phyloP scores from a whole-genome alignment of 1,140 invertebrate genomes.

The Zaprionus inermis region DNA sequence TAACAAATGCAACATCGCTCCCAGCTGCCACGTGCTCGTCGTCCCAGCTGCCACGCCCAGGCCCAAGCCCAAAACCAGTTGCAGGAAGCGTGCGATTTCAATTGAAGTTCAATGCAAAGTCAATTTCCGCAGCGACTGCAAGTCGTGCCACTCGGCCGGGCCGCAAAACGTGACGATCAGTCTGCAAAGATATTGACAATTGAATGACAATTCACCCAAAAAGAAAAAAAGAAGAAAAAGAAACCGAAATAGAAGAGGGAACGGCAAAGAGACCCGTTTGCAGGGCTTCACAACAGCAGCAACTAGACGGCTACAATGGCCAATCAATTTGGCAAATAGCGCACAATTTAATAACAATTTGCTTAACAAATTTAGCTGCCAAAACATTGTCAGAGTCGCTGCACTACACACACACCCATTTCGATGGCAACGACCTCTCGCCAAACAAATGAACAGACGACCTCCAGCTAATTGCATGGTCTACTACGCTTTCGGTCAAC shows the following conservation, averaged over 20 bases:
- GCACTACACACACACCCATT: constrained; percentile 51
- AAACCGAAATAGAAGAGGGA: constrained; percentile 8
- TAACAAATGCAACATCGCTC: constrained; percentile 9
- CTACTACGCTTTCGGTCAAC: constrained; percentile 34
- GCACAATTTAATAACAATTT: constrained; percentile 67
- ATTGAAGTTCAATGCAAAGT: constrained; percentile 62
- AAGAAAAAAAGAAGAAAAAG: neutral
- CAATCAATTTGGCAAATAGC: constrained; percentile 52
- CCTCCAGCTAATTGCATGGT: constrained; percentile 75
- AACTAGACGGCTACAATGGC: constrained; percentile 35
- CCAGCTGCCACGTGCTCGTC: constrained; percentile 59
- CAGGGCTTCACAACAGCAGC: constrained; percentile 14
- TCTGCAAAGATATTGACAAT: constrained; percentile 69
- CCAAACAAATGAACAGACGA: constrained; percentile 64
- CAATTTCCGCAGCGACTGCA: constrained; percentile 36
- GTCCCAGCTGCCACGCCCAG: constrained; percentile 25
- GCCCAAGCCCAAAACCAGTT: constrained; percentile 31
- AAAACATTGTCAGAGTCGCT: constrained; percentile 55
- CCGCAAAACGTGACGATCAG: constrained; percentile 66
- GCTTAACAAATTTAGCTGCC: constrained; percentile 64
- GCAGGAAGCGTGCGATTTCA: constrained; percentile 49
- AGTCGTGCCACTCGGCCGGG: constrained; percentile 26
- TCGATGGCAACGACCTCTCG: constrained; percentile 52
- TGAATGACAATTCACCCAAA: constrained; percentile 66
- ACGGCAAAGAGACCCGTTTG: constrained; percentile 16